Percentiles rank a stretch among this genome's conserved stretches.
phyloP scores from a whole-genome alignment of 1,140 invertebrate genomes.

The Solenopsis invicta region DNA sequence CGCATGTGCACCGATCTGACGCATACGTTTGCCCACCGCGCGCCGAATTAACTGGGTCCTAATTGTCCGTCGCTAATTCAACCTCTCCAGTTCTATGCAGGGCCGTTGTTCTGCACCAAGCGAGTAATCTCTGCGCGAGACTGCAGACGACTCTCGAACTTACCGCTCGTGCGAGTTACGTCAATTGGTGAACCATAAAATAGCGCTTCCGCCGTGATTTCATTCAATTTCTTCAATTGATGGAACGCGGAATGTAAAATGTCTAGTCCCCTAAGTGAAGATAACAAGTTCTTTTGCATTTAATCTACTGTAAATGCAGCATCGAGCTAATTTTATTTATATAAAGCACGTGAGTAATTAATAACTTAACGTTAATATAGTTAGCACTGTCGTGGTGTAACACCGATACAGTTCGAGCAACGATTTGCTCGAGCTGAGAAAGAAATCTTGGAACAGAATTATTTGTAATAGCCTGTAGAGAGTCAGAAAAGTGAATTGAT shows the following conservation, averaged over 20 bases:
- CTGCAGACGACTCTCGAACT: slow-evolving; percentile 45
- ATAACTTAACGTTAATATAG: background rate
- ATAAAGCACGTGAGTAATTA: background rate
- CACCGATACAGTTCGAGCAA: background rate
- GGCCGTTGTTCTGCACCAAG: background rate
- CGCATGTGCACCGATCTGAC: slow-evolving; percentile 65
- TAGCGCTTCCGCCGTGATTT: slow-evolving; percentile 44
- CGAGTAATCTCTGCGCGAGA: slow-evolving; percentile 15
- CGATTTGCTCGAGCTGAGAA: background rate
- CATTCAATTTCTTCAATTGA: slow-evolving; percentile 42
- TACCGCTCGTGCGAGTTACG: background rate
- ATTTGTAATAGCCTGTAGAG: background rate
- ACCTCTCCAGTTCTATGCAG: slow-evolving; percentile 33
- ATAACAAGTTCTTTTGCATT: background rate
- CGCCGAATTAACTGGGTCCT: slow-evolving; percentile 70
- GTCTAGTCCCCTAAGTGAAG: background rate
- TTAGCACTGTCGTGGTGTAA: background rate
- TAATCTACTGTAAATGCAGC: background rate
- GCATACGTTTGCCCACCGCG: slow-evolving; percentile 24
- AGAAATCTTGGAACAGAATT: background rate
- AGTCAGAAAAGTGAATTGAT: background rate
- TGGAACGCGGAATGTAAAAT: background rate
- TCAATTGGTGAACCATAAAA: slow-evolving; percentile 17
- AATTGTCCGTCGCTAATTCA: slow-evolving; percentile 75
- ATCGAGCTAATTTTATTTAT: background rate